Percentiles rank a stretch among this genome's conserved stretches.
Evolutionary conservation across 2,888 invertebrate species (phyloP).

Genomic region (Eucera pruinosa): DNA sequence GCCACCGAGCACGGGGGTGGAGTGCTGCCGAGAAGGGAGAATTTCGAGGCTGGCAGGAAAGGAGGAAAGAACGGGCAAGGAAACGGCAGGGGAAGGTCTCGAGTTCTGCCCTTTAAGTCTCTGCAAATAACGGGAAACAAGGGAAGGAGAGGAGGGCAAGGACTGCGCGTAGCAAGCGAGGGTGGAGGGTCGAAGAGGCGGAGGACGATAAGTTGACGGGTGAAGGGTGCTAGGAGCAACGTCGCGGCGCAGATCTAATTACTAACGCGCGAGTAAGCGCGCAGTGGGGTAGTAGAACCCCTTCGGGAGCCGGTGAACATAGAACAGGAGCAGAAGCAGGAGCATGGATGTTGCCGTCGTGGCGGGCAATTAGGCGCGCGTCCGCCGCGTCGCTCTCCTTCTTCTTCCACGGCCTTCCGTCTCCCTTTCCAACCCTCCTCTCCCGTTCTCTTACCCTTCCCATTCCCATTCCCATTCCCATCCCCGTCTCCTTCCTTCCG

Average conservation of each 20-base stretch:
- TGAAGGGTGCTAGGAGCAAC: conserved; percentile 72
- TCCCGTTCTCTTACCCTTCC: background rate
- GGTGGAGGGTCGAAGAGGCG: conserved; percentile 51
- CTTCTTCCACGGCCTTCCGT: conserved; percentile 4
- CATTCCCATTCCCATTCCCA: too few species aligned
- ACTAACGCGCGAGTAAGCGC: conserved; percentile 77
- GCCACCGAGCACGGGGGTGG: conserved; percentile 9
- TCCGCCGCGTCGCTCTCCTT: conserved; percentile 63
- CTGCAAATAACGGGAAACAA: conserved; percentile 28
- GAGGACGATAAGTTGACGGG: conserved; percentile 72
- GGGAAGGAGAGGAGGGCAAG: conserved; percentile 1
- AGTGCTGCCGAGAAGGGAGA: conserved; percentile 21
- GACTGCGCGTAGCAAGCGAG: conserved; percentile 21
- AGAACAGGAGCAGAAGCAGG: conserved; percentile 60
- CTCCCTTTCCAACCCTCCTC: background rate
- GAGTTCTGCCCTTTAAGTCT: conserved; percentile 15
- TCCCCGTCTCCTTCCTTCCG: too few species aligned
- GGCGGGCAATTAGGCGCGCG: conserved; percentile 79
- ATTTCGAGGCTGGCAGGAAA: conserved; percentile 13
- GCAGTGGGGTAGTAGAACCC: conserved; percentile 66
- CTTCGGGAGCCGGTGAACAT: conserved; percentile 47
- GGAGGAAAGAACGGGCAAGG: conserved; percentile 12
- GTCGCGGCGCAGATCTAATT: conserved; percentile 79
- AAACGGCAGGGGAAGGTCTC: conserved; percentile 7
- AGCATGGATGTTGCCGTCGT: conserved; percentile 61